phyloP scores from a whole-genome alignment of 2,113 vertebrate genomes.

The Camelus bactrianus region DNA sequence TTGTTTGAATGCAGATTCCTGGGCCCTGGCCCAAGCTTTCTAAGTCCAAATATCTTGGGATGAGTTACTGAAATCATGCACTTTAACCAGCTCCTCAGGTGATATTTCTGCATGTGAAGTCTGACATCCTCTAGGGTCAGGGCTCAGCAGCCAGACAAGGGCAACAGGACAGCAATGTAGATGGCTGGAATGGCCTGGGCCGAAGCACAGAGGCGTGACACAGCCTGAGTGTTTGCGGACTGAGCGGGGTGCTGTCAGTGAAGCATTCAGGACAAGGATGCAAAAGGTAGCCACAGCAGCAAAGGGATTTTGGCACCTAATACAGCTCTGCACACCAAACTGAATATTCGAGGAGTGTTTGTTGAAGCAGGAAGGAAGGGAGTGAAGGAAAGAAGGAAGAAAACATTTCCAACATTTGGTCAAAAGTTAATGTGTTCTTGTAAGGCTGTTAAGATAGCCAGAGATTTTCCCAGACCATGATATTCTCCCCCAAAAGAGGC shows the following conservation, averaged over 20 bases:
- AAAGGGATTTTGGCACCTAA: neutral
- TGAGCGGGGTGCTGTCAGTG: neutral
- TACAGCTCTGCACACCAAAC: neutral
- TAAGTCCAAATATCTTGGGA: neutral
- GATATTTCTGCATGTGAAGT: neutral
- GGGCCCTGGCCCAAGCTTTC: neutral
- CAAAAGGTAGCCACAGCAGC: neutral
- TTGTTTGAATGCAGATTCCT: neutral
- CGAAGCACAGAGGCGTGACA: neutral
- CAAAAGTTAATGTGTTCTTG: neutral
- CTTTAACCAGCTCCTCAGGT: neutral
- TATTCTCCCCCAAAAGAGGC: neutral
- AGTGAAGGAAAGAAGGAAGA: neutral
- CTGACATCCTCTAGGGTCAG: neutral
- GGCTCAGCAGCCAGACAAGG: slow-evolving; percentile 25
- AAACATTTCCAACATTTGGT: slow-evolving; percentile 40
- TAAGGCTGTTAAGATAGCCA: neutral
- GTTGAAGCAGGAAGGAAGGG: neutral
- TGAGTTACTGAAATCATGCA: neutral
- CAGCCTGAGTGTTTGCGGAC: neutral
- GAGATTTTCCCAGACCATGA: neutral
- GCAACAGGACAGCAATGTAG: neutral
- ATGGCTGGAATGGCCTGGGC: rapidly evolving
- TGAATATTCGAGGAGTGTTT: neutral
- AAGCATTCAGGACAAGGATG: neutral